Conservation (phyloP, 2,888 invertebrate genomes). For the Callyntrura guangdongensis region DNA sequence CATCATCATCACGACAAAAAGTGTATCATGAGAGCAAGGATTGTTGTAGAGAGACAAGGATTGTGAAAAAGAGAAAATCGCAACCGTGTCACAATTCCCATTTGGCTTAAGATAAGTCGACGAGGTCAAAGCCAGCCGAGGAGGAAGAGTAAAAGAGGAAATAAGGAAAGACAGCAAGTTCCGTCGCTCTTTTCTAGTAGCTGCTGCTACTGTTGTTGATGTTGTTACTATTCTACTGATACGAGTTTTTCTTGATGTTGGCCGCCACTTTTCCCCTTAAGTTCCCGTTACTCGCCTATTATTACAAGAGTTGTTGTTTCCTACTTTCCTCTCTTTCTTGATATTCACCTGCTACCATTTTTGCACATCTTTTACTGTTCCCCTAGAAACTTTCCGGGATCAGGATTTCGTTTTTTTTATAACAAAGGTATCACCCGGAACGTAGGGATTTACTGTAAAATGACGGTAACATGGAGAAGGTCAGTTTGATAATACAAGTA, state of each 20-base stretch:
- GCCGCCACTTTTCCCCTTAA: neutral
- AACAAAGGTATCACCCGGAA: conserved; percentile 1
- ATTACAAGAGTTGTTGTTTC: conserved; percentile 14
- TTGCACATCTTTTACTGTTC: conserved; percentile 33
- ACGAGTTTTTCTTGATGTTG: neutral
- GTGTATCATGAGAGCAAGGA: conserved; percentile 1
- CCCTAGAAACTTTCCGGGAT: conserved; percentile 1
- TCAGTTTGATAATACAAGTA: conserved; percentile 5
- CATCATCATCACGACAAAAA: conserved; percentile 8
- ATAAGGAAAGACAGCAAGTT: conserved; percentile 60
- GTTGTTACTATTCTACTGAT: conserved; percentile 6
- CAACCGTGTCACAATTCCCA: conserved; percentile 81
- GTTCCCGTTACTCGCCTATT: neutral
- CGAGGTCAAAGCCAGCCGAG: conserved; percentile 77
- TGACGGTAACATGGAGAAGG: neutral
- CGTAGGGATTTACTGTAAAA: conserved; percentile 6
- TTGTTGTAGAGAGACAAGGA: conserved; percentile 31
- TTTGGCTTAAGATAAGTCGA: conserved; percentile 78
- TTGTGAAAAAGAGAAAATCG: conserved; percentile 64
- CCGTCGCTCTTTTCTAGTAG: neutral
- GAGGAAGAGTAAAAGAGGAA: conserved; percentile 51
- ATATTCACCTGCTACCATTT: conserved; percentile 9
- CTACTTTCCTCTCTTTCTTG: neutral
- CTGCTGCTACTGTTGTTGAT: neutral
- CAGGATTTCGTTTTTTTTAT: neutral